These are phyloP conservation scores for Cotesia vestalis DNA, from an alignment of 1,140 invertebrate genomes.

Conservation along the genomic window DNA sequence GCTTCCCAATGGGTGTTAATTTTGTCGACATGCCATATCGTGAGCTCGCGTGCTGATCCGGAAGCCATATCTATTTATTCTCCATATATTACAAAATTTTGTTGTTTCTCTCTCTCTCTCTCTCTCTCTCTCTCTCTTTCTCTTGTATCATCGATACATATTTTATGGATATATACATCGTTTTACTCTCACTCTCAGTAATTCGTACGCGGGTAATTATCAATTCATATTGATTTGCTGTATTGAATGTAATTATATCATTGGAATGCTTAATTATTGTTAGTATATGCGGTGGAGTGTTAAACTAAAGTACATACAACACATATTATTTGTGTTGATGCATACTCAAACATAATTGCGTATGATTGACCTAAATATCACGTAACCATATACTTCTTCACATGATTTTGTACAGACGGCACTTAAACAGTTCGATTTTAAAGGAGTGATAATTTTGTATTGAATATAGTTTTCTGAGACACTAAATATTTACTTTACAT, in stretches of 20 bases:
- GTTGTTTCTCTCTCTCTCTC: not conserved
- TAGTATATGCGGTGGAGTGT: conserved; percentile 35
- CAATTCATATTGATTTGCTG: conserved; percentile 51
- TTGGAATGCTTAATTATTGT: conserved; percentile 52
- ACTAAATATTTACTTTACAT: too few species aligned
- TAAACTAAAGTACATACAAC: not conserved
- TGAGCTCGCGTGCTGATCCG: too few species aligned
- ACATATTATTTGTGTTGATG: not conserved
- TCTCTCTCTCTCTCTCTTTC: not conserved
- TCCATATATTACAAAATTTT: too few species aligned
- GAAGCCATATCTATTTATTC: too few species aligned
- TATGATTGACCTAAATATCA: conserved; percentile 47
- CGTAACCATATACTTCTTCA: conserved; percentile 35
- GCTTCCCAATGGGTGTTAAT: conserved; percentile 21
- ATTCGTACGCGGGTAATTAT: conserved; percentile 41
- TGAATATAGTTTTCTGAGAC: too few species aligned
- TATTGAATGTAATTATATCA: conserved; percentile 50
- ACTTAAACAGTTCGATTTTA: not conserved
- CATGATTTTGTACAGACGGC: conserved; percentile 14
- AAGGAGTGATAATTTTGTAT: too few species aligned
- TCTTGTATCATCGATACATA: not conserved
- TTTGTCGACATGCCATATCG: conserved; percentile 10
- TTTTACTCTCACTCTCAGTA: conserved; percentile 3
- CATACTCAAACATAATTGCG: conserved; percentile 25
- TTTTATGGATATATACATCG: conserved; percentile 15